Conservation (phyloP, 2,888 invertebrate species). For the Parapristionchus giblindavisi region DNA sequence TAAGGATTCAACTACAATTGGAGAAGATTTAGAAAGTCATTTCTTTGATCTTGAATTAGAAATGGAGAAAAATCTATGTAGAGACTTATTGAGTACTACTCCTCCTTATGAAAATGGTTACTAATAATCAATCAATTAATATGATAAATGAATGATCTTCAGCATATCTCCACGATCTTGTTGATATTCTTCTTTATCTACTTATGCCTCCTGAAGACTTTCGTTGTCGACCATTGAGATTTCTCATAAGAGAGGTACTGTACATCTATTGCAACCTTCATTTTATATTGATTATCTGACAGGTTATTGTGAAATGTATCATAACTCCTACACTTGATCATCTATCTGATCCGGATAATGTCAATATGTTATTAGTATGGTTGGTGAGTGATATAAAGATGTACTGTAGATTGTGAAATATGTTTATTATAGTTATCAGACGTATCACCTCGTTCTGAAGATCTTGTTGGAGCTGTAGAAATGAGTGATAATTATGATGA, state of each 20-base stretch:
- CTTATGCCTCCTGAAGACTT: constrained; percentile 85
- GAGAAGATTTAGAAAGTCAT: constrained; percentile 77
- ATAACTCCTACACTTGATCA: constrained; percentile 80
- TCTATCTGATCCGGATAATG: constrained; percentile 87
- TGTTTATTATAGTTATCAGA: constrained; percentile 80
- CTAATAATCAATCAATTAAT: constrained; percentile 30
- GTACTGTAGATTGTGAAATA: background rate
- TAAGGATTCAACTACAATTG: background rate
- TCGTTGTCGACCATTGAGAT: constrained; percentile 82
- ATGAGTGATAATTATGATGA: constrained; percentile 84
- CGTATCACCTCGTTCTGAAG: constrained; percentile 81
- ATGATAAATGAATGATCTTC: constrained; percentile 57
- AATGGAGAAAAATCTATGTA: constrained; percentile 83
- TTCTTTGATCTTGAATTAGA: constrained; percentile 90
- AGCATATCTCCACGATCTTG: constrained; percentile 84
- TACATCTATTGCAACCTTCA: constrained; percentile 69
- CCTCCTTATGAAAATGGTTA: constrained; percentile 74
- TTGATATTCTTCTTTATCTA: constrained; percentile 83
- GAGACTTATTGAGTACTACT: constrained; percentile 83
- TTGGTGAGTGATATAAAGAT: constrained; percentile 76
- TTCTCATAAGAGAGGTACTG: constrained; percentile 77
- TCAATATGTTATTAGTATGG: constrained; percentile 88
- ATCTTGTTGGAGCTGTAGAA: constrained; percentile 84
- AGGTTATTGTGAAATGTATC: constrained; percentile 72
- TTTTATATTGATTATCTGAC: constrained; percentile 31